phyloP scores from a whole-genome alignment of 2,113 vertebrate genomes.

The Lanius ludovicianus region DNA sequence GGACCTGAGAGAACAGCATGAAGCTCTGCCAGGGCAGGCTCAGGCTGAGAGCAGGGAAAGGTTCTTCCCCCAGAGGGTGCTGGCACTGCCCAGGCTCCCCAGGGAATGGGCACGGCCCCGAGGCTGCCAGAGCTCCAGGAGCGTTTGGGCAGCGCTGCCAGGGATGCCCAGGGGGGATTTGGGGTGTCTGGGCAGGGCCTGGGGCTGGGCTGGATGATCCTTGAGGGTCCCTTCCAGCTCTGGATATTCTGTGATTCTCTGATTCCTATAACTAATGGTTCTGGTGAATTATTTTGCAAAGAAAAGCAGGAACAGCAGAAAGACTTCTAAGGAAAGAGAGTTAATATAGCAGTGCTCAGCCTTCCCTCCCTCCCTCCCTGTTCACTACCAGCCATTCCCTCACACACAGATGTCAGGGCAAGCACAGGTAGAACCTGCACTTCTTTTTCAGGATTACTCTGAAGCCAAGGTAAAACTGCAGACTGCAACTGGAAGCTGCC shows the following conservation, averaged over 20 bases:
- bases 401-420: background rate
- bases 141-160: background rate
- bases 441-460: background rate
- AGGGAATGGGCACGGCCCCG: background rate
- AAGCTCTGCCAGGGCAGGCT: background rate
- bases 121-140: background rate
- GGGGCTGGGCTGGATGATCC: rapidly evolving
- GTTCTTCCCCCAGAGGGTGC: background rate
- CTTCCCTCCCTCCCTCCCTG: background rate
- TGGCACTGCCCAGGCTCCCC: background rate
- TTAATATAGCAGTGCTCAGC: background rate
- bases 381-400: background rate
- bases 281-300: background rate
- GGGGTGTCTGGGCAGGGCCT: background rate
- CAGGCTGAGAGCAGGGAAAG: background rate
- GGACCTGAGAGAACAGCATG: background rate
- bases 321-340: background rate
- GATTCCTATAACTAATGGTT: rapidly evolving
- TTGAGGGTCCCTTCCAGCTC: rapidly evolving
- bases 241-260: background rate
- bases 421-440: background rate
- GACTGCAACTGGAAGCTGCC: background rate
- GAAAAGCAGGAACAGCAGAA: background rate
- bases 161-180: background rate
- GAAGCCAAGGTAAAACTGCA: background rate